These are phyloP conservation scores for Bucco capensis DNA, from an alignment of 2,113 vertebrate species.

Conservation along the genomic window DNA sequence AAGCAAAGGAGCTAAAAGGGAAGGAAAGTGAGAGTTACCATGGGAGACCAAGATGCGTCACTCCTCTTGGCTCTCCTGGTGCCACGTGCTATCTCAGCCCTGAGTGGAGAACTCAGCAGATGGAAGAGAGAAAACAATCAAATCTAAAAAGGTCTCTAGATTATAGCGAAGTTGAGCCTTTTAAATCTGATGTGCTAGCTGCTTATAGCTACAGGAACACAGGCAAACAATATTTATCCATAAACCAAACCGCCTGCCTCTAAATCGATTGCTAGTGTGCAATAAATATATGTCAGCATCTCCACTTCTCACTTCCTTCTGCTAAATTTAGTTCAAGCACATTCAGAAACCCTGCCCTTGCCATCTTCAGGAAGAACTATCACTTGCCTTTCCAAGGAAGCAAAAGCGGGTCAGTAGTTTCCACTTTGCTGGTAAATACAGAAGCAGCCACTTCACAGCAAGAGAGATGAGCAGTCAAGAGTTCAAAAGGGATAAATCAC, in stretches of 20 bases:
- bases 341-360: not conserved
- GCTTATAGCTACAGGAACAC: not conserved
- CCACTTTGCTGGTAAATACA: not conserved
- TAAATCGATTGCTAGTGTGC: not conserved
- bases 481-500: not conserved
- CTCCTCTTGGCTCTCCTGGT: not conserved
- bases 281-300: not conserved
- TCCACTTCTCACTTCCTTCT: not conserved
- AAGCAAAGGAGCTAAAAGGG: not conserved
- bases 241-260: not conserved
- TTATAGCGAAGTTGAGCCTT: not conserved
- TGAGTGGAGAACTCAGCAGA: not conserved
- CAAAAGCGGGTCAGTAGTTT: not conserved
- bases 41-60: conserved; percentile 48
- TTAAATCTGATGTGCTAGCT: not conserved
- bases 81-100: not conserved
- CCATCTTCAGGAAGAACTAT: not conserved
- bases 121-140: not conserved
- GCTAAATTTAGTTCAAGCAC: not conserved
- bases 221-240: not conserved
- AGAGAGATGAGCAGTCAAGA: not conserved
- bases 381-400: not conserved
- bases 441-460: not conserved
- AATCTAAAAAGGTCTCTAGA: not conserved
- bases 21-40: conserved; percentile 42